phyloP scores from a whole-genome alignment of 2,888 invertebrate species.

The Torymus texanus region DNA sequence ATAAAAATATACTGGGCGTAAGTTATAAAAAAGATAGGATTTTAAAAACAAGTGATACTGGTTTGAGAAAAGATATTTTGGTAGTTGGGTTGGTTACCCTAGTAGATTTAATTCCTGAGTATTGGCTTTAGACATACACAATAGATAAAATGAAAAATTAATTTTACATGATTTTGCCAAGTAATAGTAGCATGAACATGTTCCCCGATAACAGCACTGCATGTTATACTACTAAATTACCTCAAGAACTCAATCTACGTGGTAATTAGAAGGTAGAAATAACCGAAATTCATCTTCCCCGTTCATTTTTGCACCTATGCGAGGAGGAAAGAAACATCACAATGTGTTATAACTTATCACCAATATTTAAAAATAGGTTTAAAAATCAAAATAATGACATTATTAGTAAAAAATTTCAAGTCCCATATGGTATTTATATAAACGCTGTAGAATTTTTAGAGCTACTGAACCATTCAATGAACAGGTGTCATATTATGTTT shows the following conservation, averaged over 20 bases:
- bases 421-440: neutral
- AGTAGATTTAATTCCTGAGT: conserved; percentile 12
- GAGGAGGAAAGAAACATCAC: neutral
- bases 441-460: neutral
- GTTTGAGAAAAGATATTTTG: neutral
- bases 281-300: neutral
- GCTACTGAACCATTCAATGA: neutral
- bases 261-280: neutral
- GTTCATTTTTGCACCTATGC: neutral
- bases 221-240: neutral
- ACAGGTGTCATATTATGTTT: neutral
- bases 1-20: no score
- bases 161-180: conserved; percentile 2
- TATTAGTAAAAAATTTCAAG: no score
- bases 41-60: neutral
- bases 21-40: conserved; percentile 1
- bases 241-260: neutral
- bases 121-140: neutral
- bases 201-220: neutral
- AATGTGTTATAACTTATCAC: neutral
- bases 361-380: no score
- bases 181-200: conserved; percentile 1
- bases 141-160: neutral
- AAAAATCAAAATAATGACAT: no score
- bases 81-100: neutral